A percentile compares a stretch with the other conserved stretches of the same genome.
Evolutionary conservation across 2,797 vertebrate species (phyloP).

Genomic region (Spheniscus humboldti): DNA sequence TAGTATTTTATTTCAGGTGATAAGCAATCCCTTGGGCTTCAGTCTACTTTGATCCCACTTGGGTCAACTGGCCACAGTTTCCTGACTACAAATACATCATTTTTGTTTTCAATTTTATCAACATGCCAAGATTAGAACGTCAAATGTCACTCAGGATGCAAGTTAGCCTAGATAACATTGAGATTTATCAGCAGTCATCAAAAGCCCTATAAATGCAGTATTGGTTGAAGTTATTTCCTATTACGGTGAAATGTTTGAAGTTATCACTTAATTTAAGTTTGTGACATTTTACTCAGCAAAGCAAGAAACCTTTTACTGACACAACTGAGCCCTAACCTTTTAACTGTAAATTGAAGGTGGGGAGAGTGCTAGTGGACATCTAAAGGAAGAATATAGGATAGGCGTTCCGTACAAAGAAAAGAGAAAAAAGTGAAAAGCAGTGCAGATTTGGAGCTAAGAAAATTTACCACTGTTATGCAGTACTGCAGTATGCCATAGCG

Average conservation of each 20-base stretch:
- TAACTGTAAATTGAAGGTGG: background rate
- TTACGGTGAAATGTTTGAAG: background rate
- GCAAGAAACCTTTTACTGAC: background rate
- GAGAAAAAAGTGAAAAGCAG: background rate
- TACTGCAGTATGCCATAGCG: background rate
- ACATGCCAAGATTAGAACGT: background rate
- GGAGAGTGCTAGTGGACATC: background rate
- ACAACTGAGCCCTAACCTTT: background rate
- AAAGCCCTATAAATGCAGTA: background rate
- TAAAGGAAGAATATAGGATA: background rate
- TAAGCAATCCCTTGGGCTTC: background rate
- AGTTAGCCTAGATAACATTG: background rate
- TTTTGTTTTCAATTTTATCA: background rate
- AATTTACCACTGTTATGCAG: background rate
- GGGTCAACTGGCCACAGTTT: background rate
- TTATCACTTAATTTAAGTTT: background rate
- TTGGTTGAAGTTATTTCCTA: background rate
- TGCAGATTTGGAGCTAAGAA: background rate
- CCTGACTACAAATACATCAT: background rate
- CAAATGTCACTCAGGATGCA: background rate
- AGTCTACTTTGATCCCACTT: background rate
- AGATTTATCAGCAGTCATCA: background rate
- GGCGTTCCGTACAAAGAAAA: background rate
- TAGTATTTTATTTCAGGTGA: background rate
- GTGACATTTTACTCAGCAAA: background rate